phyloP scores from a whole-genome alignment of 2,888 invertebrate genomes.

The Leptinotarsa peninsularis region DNA sequence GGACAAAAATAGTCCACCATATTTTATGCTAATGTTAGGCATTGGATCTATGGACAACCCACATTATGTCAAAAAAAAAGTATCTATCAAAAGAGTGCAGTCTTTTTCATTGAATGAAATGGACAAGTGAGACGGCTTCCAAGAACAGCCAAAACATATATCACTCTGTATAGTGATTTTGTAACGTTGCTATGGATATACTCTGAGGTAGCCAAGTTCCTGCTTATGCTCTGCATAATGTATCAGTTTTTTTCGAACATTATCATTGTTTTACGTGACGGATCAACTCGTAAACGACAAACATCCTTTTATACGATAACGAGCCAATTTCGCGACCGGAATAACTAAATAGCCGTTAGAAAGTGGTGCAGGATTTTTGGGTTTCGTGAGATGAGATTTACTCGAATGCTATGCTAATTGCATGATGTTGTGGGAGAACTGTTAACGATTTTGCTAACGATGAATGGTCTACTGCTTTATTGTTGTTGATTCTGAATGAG shows the following conservation, averaged over 20 bases:
- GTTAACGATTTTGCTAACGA: neutral
- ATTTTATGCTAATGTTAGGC: no score
- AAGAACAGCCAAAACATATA: no score
- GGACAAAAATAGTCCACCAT: no score
- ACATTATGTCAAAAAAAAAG: no score
- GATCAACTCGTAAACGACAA: conserved; percentile 43
- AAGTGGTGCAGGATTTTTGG: conserved; percentile 16
- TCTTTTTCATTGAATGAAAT: no score
- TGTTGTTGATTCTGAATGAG: neutral
- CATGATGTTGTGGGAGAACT: neutral
- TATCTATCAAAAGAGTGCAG: no score
- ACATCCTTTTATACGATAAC: conserved; percentile 43
- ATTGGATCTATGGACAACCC: no score
- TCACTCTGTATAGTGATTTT: no score
- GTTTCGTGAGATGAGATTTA: neutral
- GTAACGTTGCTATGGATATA: neutral
- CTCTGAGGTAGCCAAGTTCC: neutral
- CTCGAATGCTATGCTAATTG: neutral
- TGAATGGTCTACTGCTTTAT: no score
- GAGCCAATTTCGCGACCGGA: conserved; percentile 38
- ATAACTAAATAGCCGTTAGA: conserved; percentile 27
- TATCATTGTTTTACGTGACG: conserved; percentile 51
- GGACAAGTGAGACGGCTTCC: no score
- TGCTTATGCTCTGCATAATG: conserved; percentile 8
- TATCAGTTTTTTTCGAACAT: conserved; percentile 30